phyloP scores from a whole-genome alignment of 2,888 invertebrate species.

The Scrobipalpa costella region DNA sequence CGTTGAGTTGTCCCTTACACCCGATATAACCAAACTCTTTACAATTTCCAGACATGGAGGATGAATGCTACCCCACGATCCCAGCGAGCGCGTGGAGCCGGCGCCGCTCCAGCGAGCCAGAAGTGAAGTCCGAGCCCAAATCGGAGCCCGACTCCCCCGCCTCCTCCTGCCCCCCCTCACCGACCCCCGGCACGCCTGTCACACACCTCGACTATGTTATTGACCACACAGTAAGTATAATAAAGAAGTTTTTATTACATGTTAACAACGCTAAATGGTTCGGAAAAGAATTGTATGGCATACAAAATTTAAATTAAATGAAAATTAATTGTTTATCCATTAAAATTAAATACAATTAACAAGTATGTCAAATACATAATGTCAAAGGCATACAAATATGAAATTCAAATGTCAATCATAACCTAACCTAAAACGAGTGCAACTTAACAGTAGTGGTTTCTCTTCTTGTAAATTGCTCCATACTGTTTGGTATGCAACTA shows the following conservation, averaged over 20 bases:
- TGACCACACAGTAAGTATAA: constrained; percentile 80
- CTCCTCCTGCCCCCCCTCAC: constrained; percentile 87
- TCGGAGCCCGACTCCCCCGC: constrained; percentile 87
- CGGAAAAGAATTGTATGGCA: background rate
- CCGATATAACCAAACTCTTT: background rate
- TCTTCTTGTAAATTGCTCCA: constrained; percentile 61
- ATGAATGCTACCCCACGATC: constrained; percentile 92
- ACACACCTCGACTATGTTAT: constrained; percentile 82
- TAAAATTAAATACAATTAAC: no score
- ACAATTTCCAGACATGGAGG: constrained; percentile 89
- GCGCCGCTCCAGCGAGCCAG: constrained; percentile 61
- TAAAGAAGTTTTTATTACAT: background rate
- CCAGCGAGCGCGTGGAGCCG: constrained; percentile 82
- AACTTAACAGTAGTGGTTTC: background rate
- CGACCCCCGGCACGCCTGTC: constrained; percentile 81
- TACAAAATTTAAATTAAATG: no score
- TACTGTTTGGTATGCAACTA: constrained; percentile 24
- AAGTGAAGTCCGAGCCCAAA: constrained; percentile 89
- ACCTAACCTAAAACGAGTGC: no score
- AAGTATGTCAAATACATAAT: no score
- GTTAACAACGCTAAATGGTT: background rate
- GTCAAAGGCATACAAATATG: no score
- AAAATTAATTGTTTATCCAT: no score
- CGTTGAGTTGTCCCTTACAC: no score
- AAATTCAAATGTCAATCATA: no score